phyloP scores from a whole-genome alignment of 2,113 vertebrate genomes.

The Myotis lucifugus region DNA sequence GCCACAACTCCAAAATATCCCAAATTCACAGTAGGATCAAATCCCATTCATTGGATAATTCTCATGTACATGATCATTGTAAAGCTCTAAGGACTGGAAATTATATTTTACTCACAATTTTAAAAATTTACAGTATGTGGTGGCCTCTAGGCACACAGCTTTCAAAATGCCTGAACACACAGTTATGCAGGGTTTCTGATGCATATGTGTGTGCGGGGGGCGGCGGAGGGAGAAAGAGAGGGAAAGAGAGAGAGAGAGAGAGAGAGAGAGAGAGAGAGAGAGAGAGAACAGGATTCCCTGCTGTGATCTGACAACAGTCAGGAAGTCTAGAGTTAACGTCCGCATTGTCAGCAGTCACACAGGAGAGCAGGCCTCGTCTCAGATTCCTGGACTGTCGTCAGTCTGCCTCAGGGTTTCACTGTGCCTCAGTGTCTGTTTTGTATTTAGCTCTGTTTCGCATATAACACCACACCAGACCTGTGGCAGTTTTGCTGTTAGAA shows the following conservation, averaged over 20 bases:
- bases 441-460: conserved; percentile 47
- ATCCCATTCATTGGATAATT: not conserved
- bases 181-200: not conserved
- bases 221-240: too few species aligned
- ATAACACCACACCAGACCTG: not conserved
- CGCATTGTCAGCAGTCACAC: not conserved
- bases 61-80: not conserved
- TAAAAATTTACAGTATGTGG: not conserved
- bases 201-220: not conserved
- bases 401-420: not conserved
- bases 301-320: not conserved
- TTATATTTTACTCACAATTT: not conserved
- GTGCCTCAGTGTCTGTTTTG: conserved; percentile 43
- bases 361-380: not conserved
- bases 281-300: not conserved
- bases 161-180: not conserved
- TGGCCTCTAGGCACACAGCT: not conserved
- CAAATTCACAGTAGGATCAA: not conserved
- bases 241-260: not conserved
- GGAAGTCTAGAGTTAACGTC: conserved; percentile 49
- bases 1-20: not conserved
- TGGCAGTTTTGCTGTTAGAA: not conserved
- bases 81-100: not conserved
- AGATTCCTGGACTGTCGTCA: conserved; percentile 56
- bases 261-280: not conserved